Percentiles rank a stretch among this genome's conserved stretches.
Conservation (phyloP, 2,797 vertebrate species). For the Danio albolineatus region DNA sequence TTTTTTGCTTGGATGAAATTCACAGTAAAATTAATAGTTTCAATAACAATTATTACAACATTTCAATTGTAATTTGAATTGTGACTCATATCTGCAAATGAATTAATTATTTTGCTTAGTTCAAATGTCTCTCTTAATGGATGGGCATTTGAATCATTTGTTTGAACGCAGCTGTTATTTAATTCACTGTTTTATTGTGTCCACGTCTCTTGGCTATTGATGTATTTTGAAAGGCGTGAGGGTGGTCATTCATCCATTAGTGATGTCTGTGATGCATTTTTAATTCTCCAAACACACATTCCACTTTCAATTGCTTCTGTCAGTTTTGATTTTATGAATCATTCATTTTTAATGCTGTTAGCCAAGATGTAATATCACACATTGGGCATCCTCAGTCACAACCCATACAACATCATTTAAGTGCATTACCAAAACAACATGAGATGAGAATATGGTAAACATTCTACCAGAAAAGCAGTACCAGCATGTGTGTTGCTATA, state of each 20-base stretch:
- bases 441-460: background rate
- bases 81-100: no score
- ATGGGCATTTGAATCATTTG: no score
- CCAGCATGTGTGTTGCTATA: no score
- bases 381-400: constrained; percentile 20
- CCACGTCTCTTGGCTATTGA: background rate
- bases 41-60: no score
- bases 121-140: no score
- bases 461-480: background rate
- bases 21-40: no score
- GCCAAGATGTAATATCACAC: constrained; percentile 61
- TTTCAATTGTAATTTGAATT: no score
- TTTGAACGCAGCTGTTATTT: no score
- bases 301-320: constrained; percentile 78
- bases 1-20: no score
- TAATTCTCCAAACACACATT: constrained; percentile 75
- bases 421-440: constrained; percentile 6
- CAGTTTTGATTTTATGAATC: constrained; percentile 79
- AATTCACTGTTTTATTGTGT: constrained; percentile 21
- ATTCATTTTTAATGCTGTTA: constrained; percentile 76
- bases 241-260: constrained; percentile 74
- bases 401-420: constrained; percentile 11
- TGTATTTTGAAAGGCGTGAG: constrained; percentile 46
- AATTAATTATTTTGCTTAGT: no score
- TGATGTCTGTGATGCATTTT: constrained; percentile 75